Evolutionary conservation across 1,140 invertebrate genomes (phyloP), one percentile per base, ranked within the genome.

Genomic region (Cyphomyrmex costatus): DNA sequence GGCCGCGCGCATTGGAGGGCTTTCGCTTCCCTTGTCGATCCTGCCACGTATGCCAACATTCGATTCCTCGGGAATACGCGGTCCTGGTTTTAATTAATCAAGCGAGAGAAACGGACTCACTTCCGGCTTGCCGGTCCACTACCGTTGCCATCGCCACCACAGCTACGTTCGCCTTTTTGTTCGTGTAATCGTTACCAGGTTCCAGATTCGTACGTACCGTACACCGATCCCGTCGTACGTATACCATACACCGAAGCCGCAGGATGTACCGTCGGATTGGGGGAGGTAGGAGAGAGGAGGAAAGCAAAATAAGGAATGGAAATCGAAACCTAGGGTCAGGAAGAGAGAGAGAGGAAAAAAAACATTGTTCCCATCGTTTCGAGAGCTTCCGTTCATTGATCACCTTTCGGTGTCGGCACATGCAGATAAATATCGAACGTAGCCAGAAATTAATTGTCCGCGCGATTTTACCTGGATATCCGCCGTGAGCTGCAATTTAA

Each of bases 61-160:
- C 88, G 85, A 88, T 91, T 90, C 84, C 80, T 87, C 88, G 89
- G 88, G 84, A 86, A 86, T 88, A 89, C 87, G 85, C 56, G 68
- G 83, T 49, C 78, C 77, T 73, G 89, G 85, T 91, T 92, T 92
- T 90, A 92, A 92, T 92, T 92, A 92, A 92, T 92, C 91, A 92
- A 89, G 63, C 83, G 84, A 49, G 14, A 78, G 82, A 61, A 65
- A 89, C 36, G 30, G 58, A 71, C 83, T 80, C 78, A 77, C 79
- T 82, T 56, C 33, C 51, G 63, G 71, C 51, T 60, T 58, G 53
- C n/a, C 60, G 58, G 21, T 58, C 36, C 36, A 36, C 65, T 65
- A 36, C 19, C 19, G 19, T 24, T 33, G 49, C 53, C 73, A n/a
- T 65, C 49, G n/a, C 61, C 27, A n/a, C 19, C 30, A 27, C 51